A percentile compares a stretch with the other conserved stretches of the same genome.
These are phyloP conservation scores for Synergus laeviventris DNA, from an alignment of 2,888 invertebrate species.

Conservation along the genomic window DNA sequence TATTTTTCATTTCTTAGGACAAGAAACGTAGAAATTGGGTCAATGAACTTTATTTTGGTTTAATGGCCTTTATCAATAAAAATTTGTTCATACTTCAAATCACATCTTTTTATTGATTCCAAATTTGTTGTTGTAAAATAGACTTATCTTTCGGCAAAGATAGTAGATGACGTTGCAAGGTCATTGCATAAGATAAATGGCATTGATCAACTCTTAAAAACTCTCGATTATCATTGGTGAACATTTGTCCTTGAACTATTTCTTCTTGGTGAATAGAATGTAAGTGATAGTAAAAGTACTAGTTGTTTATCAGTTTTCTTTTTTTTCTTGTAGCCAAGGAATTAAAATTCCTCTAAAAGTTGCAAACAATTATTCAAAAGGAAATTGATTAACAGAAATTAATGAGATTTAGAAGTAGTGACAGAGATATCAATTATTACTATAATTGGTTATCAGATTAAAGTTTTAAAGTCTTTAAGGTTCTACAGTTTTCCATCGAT, in stretches of 20 bases:
- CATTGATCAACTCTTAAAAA: slow-evolving; percentile 17
- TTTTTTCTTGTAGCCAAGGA: neutral
- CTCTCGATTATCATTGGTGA: slow-evolving; percentile 18
- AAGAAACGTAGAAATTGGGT: neutral
- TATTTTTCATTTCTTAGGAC: neutral
- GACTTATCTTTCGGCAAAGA: neutral
- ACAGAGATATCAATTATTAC: neutral
- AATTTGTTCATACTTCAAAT: no score
- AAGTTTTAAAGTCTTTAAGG: neutral
- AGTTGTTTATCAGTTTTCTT: slow-evolving; percentile 1
- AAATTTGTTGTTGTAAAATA: neutral
- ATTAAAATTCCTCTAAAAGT: slow-evolving; percentile 6
- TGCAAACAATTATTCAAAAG: neutral
- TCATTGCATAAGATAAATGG: slow-evolving; percentile 27
- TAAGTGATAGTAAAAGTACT: slow-evolving; percentile 4
- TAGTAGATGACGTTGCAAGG: slow-evolving; percentile 22
- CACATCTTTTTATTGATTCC: neutral
- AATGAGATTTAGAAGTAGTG: no score
- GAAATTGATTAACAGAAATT: no score
- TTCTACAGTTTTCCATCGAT: neutral
- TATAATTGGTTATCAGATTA: neutral
- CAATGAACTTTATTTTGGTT: neutral
- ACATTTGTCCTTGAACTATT: slow-evolving; percentile 30
- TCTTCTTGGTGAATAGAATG: slow-evolving; percentile 5
- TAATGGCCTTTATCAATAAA: neutral